Conservation (phyloP, 2,797 vertebrate genomes). For the Leuciscus waleckii region DNA sequence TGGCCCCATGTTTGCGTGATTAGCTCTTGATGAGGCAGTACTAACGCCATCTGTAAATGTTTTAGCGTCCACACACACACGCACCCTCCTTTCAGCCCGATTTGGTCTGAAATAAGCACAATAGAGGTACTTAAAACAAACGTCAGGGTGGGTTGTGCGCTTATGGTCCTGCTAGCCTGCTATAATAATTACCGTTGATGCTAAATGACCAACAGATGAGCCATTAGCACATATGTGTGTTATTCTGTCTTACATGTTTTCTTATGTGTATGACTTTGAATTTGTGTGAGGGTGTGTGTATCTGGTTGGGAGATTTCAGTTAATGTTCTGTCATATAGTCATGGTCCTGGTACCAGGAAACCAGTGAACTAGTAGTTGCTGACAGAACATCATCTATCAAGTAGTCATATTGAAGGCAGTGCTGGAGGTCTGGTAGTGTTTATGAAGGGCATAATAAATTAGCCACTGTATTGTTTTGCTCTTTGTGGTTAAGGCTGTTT, state of each 20-base stretch:
- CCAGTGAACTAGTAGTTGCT: conserved; percentile 33
- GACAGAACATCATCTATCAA: conserved; percentile 45
- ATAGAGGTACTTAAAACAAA: conserved; percentile 58
- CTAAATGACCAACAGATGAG: conserved; percentile 61
- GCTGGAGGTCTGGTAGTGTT: conserved; percentile 25
- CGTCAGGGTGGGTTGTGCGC: conserved; percentile 23
- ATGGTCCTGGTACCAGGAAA: conserved; percentile 31
- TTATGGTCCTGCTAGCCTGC: conserved; percentile 30
- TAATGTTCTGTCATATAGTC: conserved; percentile 30
- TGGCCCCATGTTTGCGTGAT: conserved; percentile 61
- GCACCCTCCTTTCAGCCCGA: conserved; percentile 40
- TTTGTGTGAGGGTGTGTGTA: conserved; percentile 5
- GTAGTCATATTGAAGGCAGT: conserved; percentile 29
- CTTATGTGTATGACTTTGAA: conserved; percentile 14
- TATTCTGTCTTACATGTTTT: conserved; percentile 34
- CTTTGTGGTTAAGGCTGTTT: not conserved
- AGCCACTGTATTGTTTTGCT: conserved; percentile 8
- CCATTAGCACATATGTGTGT: conserved; percentile 44
- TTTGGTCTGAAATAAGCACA: conserved; percentile 53
- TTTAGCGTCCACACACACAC: conserved; percentile 51
- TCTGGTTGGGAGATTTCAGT: conserved; percentile 18
- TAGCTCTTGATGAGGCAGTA: conserved; percentile 65
- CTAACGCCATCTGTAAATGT: conserved; percentile 63
- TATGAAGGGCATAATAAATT: conserved; percentile 31
- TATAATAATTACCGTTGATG: conserved; percentile 51